These are phyloP conservation scores for Bombus soroeensis DNA, from an alignment of 1,140 invertebrate species.

Conservation along the genomic window DNA sequence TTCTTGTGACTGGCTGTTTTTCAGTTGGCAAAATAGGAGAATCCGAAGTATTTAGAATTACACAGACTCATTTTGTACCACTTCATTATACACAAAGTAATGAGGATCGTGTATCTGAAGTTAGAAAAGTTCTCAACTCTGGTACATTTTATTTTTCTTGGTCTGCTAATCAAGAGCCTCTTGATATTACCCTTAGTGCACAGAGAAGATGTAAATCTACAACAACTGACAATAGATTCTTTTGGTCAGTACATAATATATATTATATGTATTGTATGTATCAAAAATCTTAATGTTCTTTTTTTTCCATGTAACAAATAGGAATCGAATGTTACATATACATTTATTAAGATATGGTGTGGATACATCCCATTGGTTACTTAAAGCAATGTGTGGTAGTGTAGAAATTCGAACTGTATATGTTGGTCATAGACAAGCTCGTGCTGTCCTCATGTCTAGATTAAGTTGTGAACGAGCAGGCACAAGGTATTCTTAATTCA, in stretches of 20 bases:
- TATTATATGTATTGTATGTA: not conserved
- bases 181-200: constrained; percentile 96
- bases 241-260: constrained; percentile 87
- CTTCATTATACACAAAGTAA: constrained; percentile 90
- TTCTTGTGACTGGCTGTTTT: constrained; percentile 96
- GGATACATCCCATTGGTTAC: constrained; percentile 93
- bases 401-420: constrained; percentile 98
- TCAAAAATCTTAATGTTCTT: constrained; percentile 22
- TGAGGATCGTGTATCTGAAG: constrained; percentile 91
- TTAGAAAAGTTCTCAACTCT: constrained; percentile 94
- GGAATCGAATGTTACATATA: constrained; percentile 97
- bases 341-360: constrained; percentile 95
- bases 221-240: constrained; percentile 96
- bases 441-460: constrained; percentile 96
- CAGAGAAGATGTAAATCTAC: constrained; percentile 91
- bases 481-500: constrained; percentile 85
- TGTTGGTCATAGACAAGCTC: constrained; percentile 95
- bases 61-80: constrained; percentile 94
- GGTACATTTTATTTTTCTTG: constrained; percentile 99
- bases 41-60: constrained; percentile 96
- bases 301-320: constrained; percentile 67
- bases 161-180: constrained; percentile 82
- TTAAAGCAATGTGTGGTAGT: constrained; percentile 97
- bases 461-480: constrained; percentile 98
- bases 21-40: constrained; percentile 97